Evolutionary conservation across 2,888 invertebrate genomes (phyloP), one percentile per base, ranked within the genome.

Genomic region (Geotrupes spiniger): DNA sequence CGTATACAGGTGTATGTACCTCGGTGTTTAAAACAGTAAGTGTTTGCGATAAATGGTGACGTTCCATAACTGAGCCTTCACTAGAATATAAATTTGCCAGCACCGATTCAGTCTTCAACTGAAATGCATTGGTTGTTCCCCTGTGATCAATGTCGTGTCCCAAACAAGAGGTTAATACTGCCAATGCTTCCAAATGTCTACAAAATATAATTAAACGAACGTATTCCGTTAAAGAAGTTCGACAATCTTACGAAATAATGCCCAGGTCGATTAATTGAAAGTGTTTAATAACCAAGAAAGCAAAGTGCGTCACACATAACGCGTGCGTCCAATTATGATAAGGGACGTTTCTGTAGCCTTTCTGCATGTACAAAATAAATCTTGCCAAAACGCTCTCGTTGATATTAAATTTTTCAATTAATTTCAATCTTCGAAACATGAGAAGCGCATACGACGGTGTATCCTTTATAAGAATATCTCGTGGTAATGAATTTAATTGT

Each of bases 301-400:
- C 84, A 76, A 91, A 92, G 73, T 93, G 92, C 1, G 82, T 79
- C 2, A 87, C 89, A 45, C 84, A 83, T 74, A 91, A 92, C 2
- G 89, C 89, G 65, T 93, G 92, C 57, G 79, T 74, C 91, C 91
- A 93, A 74, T 87, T 92, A 72, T 92, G 92, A 71, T 92, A 93
- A 0, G 92, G 89, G 25, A 83, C 78, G 63, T 88, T 85, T 9
- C 89, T 76, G 70, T 92, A 92, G 0, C 89, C 87, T 66, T 84
- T 87, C 70, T 84, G 83, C 28, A 87, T 85, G 70, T 86, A 84
- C 37, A 92, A 68, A 9, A 89, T 73, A 70, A 92, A 91, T 51
- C 85, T 78, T 1, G 71, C 81, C 38, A 92, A 67, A 38, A 82
- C 83, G 5, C 80, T 75, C 12, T 73, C 73, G 48, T 81, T 80